Percentiles rank a stretch among this genome's conserved stretches.
These are phyloP conservation scores for Hyposoter didymator DNA, from an alignment of 2,888 invertebrate species.

Conservation along the genomic window DNA sequence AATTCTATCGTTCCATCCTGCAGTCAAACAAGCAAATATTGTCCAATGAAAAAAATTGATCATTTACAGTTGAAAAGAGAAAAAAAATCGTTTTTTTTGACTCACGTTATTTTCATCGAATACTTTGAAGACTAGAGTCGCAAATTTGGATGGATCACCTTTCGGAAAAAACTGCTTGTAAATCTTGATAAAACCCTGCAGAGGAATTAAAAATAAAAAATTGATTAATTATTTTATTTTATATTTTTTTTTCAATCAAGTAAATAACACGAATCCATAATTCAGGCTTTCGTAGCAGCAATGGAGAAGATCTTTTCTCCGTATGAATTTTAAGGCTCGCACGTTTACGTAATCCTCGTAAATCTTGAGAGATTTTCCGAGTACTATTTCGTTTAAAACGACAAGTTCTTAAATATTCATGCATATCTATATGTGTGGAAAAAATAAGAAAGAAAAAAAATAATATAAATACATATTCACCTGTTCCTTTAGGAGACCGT, in stretches of 20 bases:
- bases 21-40: slow-evolving; percentile 64
- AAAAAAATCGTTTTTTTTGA: slow-evolving; percentile 1
- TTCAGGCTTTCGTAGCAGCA: background rate
- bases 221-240: background rate
- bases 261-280: slow-evolving; percentile 2
- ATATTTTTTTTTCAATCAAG: background rate
- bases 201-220: background rate
- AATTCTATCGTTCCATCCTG: slow-evolving; percentile 99
- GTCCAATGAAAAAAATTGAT: background rate
- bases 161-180: slow-evolving; percentile 99
- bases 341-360: slow-evolving; percentile 56
- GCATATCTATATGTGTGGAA: background rate
- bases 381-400: slow-evolving; percentile 24
- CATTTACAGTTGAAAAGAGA: background rate
- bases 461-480: slow-evolving; percentile 85
- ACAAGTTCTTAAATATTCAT: background rate
- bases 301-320: slow-evolving; percentile 6
- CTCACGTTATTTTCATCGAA: slow-evolving; percentile 99
- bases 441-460: slow-evolving; percentile 19
- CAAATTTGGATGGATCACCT: slow-evolving; percentile 99
- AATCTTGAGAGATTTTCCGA: slow-evolving; percentile 41
- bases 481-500: slow-evolving; percentile 97
- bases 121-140: slow-evolving; percentile 98
- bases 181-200: slow-evolving; percentile 98
- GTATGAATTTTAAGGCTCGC: slow-evolving; percentile 4